A percentile compares a stretch with the other conserved stretches of the same genome.
These are phyloP conservation scores for Ectemnius lituratus DNA, from an alignment of 2,888 invertebrate genomes.

Conservation along the genomic window DNA sequence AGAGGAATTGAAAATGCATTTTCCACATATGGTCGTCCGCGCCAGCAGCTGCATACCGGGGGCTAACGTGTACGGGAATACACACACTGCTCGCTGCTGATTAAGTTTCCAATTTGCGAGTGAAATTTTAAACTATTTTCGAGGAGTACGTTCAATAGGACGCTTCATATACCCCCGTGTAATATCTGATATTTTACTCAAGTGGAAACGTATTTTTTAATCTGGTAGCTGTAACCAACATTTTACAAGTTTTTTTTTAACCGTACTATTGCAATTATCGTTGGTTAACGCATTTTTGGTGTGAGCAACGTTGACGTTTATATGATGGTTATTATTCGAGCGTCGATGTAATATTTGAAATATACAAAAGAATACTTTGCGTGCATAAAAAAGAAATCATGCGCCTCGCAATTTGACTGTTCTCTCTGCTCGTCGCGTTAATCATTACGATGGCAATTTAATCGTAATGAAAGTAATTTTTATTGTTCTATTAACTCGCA, in stretches of 20 bases:
- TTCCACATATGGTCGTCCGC: neutral
- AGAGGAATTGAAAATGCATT: neutral
- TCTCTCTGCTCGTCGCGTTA: constrained; percentile 3
- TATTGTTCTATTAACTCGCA: constrained; percentile 59
- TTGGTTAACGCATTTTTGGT: too few species aligned
- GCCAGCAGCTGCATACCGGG: neutral
- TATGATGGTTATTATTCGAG: too few species aligned
- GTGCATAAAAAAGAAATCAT: too few species aligned
- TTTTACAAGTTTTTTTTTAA: too few species aligned
- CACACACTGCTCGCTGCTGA: neutral
- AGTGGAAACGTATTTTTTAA: too few species aligned
- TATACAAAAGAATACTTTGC: too few species aligned
- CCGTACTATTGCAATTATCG: too few species aligned
- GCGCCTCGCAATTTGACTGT: constrained; percentile 8
- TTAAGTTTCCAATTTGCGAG: neutral
- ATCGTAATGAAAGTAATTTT: constrained; percentile 56
- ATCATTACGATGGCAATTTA: neutral
- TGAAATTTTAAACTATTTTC: constrained; percentile 10
- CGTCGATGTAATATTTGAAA: too few species aligned
- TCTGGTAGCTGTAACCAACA: too few species aligned
- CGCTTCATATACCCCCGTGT: neutral
- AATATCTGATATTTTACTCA: too few species aligned
- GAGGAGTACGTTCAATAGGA: too few species aligned
- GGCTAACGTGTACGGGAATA: neutral
- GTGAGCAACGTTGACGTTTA: too few species aligned